Conservation (phyloP, 1,140 invertebrate genomes). For the Meteorus sp. region DNA sequence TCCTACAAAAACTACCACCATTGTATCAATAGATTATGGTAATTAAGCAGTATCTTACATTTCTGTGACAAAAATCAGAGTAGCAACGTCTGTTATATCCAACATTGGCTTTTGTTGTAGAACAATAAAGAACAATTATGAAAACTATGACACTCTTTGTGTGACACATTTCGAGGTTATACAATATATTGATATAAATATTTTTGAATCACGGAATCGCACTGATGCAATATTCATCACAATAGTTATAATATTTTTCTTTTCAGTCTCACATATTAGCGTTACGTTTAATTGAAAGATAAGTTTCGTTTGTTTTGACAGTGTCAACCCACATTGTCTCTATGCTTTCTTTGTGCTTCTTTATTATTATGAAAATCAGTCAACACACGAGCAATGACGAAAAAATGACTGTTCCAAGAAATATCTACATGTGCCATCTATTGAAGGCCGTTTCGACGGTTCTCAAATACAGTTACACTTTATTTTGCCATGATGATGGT, state of each 20-base stretch:
- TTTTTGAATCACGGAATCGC: background rate
- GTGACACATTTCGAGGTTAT: background rate
- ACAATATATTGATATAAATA: background rate
- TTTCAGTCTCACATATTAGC: too few species aligned
- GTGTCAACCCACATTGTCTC: background rate
- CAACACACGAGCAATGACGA: too few species aligned
- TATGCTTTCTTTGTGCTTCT: too few species aligned
- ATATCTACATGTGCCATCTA: too few species aligned
- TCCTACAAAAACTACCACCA: too few species aligned
- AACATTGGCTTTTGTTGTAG: background rate
- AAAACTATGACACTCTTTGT: background rate
- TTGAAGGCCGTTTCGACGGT: too few species aligned
- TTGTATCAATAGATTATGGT: too few species aligned
- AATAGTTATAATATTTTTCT: background rate
- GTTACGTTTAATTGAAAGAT: background rate
- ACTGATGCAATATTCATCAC: background rate
- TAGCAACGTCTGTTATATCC: slow-evolving; percentile 39
- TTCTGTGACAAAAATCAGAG: slow-evolving; percentile 41
- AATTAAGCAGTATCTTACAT: slow-evolving; percentile 31
- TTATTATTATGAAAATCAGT: too few species aligned
- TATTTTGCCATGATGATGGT: too few species aligned
- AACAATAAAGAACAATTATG: slow-evolving; percentile 4
- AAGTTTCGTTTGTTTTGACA: background rate
- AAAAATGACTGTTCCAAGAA: too few species aligned
- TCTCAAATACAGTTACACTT: too few species aligned